phyloP scores from a whole-genome alignment of 2,797 vertebrate species.

The Ctenochaetus hawaiiensis region DNA sequence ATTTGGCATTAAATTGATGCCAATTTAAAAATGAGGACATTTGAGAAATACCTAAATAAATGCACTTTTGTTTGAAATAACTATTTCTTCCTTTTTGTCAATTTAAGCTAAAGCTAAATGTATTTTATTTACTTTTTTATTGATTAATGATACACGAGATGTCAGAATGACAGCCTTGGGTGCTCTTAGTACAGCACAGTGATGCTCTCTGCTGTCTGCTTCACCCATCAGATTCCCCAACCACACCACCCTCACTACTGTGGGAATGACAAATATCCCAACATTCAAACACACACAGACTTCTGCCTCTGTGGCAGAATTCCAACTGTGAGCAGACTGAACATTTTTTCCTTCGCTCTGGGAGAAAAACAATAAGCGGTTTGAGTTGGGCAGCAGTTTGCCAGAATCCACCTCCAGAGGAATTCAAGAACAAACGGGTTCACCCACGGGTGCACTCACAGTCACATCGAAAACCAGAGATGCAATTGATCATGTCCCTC shows the following conservation, averaged over 20 bases:
- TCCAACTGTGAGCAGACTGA: constrained; percentile 24
- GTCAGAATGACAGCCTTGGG: not conserved
- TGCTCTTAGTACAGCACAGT: not conserved
- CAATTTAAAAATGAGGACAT: no score
- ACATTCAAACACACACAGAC: not conserved
- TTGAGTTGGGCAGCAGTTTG: constrained; percentile 2
- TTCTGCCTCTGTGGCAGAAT: not conserved
- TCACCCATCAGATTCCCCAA: not conserved
- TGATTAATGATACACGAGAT: not conserved
- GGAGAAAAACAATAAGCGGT: constrained; percentile 35
- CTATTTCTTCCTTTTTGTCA: no score
- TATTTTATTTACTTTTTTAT: not conserved
- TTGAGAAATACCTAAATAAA: not conserved
- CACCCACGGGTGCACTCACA: constrained; percentile 31
- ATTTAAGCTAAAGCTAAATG: no score
- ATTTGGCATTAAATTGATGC: not conserved
- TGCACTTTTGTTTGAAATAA: not conserved
- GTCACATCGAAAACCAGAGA: not conserved
- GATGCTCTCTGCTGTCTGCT: not conserved
- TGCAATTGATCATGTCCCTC: no score
- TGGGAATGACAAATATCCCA: constrained; percentile 33
- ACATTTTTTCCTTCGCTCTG: constrained; percentile 7
- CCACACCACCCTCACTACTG: constrained; percentile 27
- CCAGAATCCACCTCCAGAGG: constrained; percentile 46
- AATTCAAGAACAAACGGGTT: constrained; percentile 47